Conservation (phyloP, 2,113 vertebrate species). For the Mustelus asterias region DNA sequence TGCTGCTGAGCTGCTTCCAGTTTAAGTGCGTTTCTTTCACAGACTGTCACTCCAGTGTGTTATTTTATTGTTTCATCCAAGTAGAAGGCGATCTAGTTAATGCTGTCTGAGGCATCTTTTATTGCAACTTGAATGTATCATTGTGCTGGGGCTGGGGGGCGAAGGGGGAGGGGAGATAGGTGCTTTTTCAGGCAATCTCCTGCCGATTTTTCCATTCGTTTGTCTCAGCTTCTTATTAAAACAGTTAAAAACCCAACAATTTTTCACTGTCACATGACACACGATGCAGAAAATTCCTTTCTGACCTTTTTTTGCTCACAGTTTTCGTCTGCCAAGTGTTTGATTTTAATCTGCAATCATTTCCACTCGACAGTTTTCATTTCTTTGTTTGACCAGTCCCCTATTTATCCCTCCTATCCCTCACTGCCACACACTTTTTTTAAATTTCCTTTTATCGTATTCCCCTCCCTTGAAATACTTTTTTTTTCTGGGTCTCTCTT, state of each 20-base stretch:
- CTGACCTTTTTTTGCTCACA: not conserved
- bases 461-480: conserved; percentile 8
- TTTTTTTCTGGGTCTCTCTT: conserved; percentile 18
- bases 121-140: not conserved
- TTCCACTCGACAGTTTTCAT: conserved; percentile 3
- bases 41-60: not conserved
- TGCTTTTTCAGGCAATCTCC: not conserved
- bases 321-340: not conserved
- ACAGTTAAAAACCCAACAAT: not conserved
- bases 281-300: not conserved
- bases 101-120: not conserved
- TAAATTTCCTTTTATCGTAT: conserved; percentile 32
- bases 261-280: not conserved
- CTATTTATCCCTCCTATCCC: not conserved
- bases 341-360: conserved; percentile 20
- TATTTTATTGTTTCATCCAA: conserved; percentile 6
- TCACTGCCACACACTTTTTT: not conserved
- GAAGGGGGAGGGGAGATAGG: not conserved
- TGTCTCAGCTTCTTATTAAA: not conserved
- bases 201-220: not conserved
- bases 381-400: conserved; percentile 16
- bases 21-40: not conserved
- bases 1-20: not conserved
- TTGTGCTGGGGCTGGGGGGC: not conserved
- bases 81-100: conserved; percentile 3